Evolutionary conservation across 2,888 invertebrate species (phyloP), one percentile per base, ranked within the genome.

Genomic region (Agrochola lota): DNA sequence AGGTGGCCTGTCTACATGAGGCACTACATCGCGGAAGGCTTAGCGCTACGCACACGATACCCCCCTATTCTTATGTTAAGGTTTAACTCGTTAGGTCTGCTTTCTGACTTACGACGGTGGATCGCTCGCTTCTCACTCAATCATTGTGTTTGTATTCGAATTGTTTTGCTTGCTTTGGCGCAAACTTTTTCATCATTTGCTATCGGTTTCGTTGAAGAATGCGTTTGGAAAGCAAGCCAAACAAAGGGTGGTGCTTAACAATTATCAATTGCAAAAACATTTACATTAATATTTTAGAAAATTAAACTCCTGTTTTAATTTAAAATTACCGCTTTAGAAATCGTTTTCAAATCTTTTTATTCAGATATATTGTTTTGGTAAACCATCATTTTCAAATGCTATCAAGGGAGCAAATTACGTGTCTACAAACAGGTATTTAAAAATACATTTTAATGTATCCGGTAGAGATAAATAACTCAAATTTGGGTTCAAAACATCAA

Each of bases 161-260:
- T 96, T 95, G 95, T 94, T 95, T 96, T 95, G 96, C 96, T 96
- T 95, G 96, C 96, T 96, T 96, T 89, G 91, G 94, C 95, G 94
- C 94, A 88, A 91, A 88, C 85, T 87, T n/a, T 83, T 83, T 78
- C 68, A 86, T 86, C 71, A 81, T 81, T 87, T 85, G 76, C 79
- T 80, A 84, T 88, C 87, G 80, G 74, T 83, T 88, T 77, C 60
- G 69, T 74, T 80, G 73, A 70, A 67, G 46, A 74, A 57, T 57
- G 71, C 85, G 81, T 80, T 79, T 77, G 68, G 71, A 80, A 89
- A 89, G 88, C 88, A 87, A 87, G 81, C 79, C 67, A 84, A 87
- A 73, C 78, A 85, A 87, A 75, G 30, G 62, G 43, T 55, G 20
- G 55, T 71, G 75, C 82, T 83, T 71, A 12, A 46, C 49, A 82